Percentiles rank a stretch among this genome's conserved stretches.
Evolutionary conservation across 2,797 vertebrate species (phyloP).

Genomic region (Enteromius afrohamiltoni): DNA sequence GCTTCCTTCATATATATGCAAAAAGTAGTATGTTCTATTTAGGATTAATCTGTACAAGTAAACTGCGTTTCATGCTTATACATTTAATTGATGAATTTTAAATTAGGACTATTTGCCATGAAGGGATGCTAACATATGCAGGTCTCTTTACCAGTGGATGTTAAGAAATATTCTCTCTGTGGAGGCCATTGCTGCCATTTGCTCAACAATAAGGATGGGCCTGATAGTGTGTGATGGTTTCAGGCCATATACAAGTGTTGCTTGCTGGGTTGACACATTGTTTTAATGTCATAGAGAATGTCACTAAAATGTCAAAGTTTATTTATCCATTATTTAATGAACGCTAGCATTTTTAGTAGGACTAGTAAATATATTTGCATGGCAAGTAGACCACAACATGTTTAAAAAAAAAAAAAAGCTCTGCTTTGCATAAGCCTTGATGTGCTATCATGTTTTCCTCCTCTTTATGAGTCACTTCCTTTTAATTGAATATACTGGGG

Average conservation of each 20-base stretch:
- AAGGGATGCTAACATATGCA: slow-evolving; percentile 2
- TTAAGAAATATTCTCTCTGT: slow-evolving; percentile 26
- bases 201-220: neutral
- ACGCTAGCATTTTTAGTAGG: neutral
- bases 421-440: slow-evolving; percentile 37
- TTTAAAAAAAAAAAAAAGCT: neutral
- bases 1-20: neutral
- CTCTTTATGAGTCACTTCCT: slow-evolving; percentile 55
- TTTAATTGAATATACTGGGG: slow-evolving; percentile 59
- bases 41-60: neutral
- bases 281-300: neutral
- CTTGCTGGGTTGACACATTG: neutral
- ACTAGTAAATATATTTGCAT: slow-evolving; percentile 17
- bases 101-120: neutral
- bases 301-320: neutral
- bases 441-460: slow-evolving; percentile 35
- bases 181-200: slow-evolving; percentile 17
- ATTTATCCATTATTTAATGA: neutral
- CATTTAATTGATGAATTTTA: neutral
- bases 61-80: neutral
- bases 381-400: neutral
- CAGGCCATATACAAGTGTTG: neutral
- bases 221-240: slow-evolving; percentile 24
- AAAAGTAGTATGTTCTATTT: neutral
- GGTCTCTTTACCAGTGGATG: slow-evolving; percentile 16